Conservation (phyloP, 35 echinoderm and acorn worm species). For the Heliocidaris tuberculata region DNA sequence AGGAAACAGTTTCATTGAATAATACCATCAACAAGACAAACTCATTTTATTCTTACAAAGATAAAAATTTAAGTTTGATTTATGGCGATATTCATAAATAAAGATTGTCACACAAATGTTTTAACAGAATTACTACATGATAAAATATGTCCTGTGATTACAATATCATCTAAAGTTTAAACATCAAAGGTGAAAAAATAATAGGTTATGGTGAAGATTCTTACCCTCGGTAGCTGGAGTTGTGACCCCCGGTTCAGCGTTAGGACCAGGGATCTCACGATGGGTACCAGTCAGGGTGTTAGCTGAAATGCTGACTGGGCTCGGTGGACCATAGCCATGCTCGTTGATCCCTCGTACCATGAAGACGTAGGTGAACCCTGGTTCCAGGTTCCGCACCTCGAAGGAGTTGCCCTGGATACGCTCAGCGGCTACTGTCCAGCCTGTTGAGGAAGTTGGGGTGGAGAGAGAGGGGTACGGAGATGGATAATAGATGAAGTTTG, state of each 20-base stretch:
- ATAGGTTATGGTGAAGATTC: no score
- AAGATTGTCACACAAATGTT: no score
- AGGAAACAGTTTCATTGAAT: no score
- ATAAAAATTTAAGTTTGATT: no score
- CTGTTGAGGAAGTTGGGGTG: neutral
- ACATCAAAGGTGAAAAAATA: no score
- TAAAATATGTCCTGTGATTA: no score
- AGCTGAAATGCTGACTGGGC: constrained; percentile 39
- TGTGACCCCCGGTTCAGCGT: neutral
- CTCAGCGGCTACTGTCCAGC: constrained; percentile 46
- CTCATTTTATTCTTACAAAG: no score
- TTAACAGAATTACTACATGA: no score
- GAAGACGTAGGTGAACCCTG: constrained; percentile 56
- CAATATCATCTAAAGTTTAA: no score
- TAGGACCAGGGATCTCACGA: neutral
- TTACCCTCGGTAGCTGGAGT: neutral
- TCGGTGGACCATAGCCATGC: constrained; percentile 67
- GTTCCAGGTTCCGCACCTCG: constrained; percentile 38
- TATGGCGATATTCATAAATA: no score
- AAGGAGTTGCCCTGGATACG: constrained; percentile 31
- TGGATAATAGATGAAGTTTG: neutral
- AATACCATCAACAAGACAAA: no score
- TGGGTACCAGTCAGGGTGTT: constrained; percentile 1
- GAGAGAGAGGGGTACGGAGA: neutral
- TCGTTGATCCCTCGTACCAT: constrained; percentile 68